Evolutionary conservation across 2,113 vertebrate genomes (phyloP).

Genomic region (Dasyprocta punctata): DNA sequence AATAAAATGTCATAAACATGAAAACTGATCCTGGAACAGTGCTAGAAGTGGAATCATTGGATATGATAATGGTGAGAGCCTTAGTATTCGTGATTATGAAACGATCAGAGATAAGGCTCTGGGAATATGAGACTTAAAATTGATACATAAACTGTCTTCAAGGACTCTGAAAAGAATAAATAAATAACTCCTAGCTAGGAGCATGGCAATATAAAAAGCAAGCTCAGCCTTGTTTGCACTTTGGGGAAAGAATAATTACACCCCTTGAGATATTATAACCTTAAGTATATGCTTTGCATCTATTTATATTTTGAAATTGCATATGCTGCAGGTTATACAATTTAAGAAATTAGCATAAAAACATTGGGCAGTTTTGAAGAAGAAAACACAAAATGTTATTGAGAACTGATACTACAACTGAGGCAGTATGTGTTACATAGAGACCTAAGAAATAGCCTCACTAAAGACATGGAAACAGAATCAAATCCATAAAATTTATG

Average conservation of each 20-base stretch:
- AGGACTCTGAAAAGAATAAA: neutral
- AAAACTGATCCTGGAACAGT: neutral
- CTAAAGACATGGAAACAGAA: neutral
- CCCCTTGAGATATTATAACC: neutral
- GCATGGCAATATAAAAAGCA: neutral
- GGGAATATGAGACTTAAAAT: neutral
- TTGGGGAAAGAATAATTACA: neutral
- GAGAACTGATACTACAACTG: neutral
- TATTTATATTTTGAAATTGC: neutral
- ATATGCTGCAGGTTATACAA: neutral
- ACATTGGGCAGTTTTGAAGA: neutral
- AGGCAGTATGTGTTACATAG: neutral
- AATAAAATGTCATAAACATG: neutral
- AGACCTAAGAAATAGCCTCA: neutral
- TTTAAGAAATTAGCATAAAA: conserved; percentile 4
- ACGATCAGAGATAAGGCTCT: neutral
- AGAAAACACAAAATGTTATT: neutral
- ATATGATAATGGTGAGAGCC: neutral
- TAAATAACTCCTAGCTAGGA: neutral
- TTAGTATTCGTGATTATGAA: neutral
- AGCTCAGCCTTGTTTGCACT: neutral
- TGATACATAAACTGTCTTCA: neutral
- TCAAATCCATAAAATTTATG: neutral
- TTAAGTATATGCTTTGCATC: conserved; percentile 21
- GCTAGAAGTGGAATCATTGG: neutral